Base-by-base conservation (phyloP, 2,113 vertebrate genomes). In the Actenoides hombroni region DNA sequence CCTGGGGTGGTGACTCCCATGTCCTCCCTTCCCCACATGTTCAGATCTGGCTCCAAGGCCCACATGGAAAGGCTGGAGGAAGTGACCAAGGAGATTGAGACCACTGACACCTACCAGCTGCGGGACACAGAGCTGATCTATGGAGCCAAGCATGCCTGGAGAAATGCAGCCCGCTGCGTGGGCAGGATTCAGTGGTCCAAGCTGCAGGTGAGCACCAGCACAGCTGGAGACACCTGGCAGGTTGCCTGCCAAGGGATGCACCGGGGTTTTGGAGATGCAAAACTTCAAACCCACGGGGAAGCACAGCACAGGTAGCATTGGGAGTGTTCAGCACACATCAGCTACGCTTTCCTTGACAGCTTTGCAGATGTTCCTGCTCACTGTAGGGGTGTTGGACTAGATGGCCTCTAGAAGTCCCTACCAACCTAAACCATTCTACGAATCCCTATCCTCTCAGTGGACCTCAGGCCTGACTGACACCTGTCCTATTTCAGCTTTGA, bases 131-230 rank as follows among this genome's bases (percentile, higher is more conserved):
- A 99, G 96, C 98, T 99, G 23, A 99, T 99, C 94, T 99, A 99
- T 0, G 99, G 99, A 1, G 99, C 99, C 86, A 99, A 99, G 91
- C 99, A 99, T 0, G 99, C 99, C 92, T 99, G 99, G 99, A 97
- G 99, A 53, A 99, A 99, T 1, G 99, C 99, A 4, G 97, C 99
- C 17, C 98, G 99, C 21, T 99, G 99, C 0, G 99, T 99, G 3
- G 99, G 99, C 80, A 98, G 99, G 95, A 99, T 99, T 94, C 99
- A 99, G 97, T 99, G 99, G 99, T 99, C 99, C 96, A 99, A 99
- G 96, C 98, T 99, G 63, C 99, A 99, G 99, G 99, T 99, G 53
- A 70, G 96, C 25, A 5, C 10, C 6, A 14, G 1, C 16, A 33
- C 46, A 15, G 6, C 17, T 28, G 28, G 8, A 10, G n/a, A 13